Evolutionary conservation across 2,888 invertebrate species (phyloP).

Genomic region (Myopa tessellatipennis): DNA sequence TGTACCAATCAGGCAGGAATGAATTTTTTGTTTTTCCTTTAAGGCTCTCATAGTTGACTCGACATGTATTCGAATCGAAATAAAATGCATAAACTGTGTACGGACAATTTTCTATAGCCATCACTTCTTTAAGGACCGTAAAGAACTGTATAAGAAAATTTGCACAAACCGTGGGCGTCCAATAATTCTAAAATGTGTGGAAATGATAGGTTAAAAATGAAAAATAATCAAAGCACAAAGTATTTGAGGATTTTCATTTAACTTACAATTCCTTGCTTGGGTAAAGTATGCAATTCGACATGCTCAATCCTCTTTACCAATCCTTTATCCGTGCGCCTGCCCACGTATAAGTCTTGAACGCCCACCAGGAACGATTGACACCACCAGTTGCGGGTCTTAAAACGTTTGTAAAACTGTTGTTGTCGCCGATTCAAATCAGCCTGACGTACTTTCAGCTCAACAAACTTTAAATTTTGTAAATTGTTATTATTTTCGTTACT

Average conservation of each 20-base stretch:
- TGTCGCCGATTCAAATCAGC: constrained; percentile 71
- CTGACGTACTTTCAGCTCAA: constrained; percentile 79
- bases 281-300: constrained; percentile 71
- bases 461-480: constrained; percentile 68
- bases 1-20: constrained; percentile 59
- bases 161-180: constrained; percentile 75
- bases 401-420: constrained; percentile 70
- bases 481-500: constrained; percentile 18
- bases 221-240: background rate
- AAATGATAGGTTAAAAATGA: constrained; percentile 28
- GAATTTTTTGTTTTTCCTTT: constrained; percentile 51
- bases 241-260: background rate
- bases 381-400: constrained; percentile 79
- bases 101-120: constrained; percentile 57
- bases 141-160: constrained; percentile 77
- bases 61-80: constrained; percentile 50
- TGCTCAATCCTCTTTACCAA: constrained; percentile 72
- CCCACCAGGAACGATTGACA: constrained; percentile 81
- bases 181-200: constrained; percentile 68
- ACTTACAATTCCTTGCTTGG: constrained; percentile 68
- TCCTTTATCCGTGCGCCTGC: constrained; percentile 77
- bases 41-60: constrained; percentile 49
- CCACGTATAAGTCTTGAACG: constrained; percentile 76
- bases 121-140: constrained; percentile 69
- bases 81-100: constrained; percentile 57